A percentile compares a stretch with the other conserved stretches of the same genome.
phyloP scores from a whole-genome alignment of 2,113 vertebrate species.

The Poecilia latipinna region DNA sequence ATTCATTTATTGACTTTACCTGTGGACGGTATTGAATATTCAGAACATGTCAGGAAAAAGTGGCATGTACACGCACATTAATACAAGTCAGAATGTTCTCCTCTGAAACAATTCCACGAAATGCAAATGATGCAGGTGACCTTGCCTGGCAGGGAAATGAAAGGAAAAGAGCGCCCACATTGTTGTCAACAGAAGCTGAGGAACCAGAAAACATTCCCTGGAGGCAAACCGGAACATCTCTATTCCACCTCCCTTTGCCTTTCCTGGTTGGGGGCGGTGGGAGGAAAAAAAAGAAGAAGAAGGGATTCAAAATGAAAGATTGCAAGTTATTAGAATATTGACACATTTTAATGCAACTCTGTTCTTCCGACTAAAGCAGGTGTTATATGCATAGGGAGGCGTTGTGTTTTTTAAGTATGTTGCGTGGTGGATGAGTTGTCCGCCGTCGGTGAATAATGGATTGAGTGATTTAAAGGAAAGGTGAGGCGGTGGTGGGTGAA shows the following conservation, averaged over 20 bases:
- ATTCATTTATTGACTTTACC: slow-evolving; percentile 70
- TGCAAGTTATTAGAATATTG: slow-evolving; percentile 57
- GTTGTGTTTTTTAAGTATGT: slow-evolving; percentile 24
- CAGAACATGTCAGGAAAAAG: slow-evolving; percentile 57
- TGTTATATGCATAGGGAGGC: slow-evolving; percentile 59
- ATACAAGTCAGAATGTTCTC: slow-evolving; percentile 71
- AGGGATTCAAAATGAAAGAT: slow-evolving; percentile 53
- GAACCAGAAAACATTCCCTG: slow-evolving; percentile 54
- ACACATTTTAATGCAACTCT: slow-evolving; percentile 54
- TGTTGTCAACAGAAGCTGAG: slow-evolving; percentile 60
- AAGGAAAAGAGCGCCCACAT: slow-evolving; percentile 49
- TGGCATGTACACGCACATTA: slow-evolving; percentile 62
- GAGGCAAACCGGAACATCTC: slow-evolving; percentile 48
- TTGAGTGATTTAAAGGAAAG: slow-evolving; percentile 64
- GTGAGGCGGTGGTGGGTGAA: slow-evolving; percentile 30
- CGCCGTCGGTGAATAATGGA: slow-evolving; percentile 66
- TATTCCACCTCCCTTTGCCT: slow-evolving; percentile 37
- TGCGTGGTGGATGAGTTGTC: slow-evolving; percentile 53
- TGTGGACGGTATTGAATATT: slow-evolving; percentile 73
- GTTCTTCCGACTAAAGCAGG: slow-evolving; percentile 56
- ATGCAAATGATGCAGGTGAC: slow-evolving; percentile 78
- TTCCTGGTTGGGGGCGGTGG: background rate
- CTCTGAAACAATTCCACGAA: slow-evolving; percentile 67
- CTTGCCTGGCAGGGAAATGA: slow-evolving; percentile 67
- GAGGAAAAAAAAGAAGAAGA: slow-evolving; percentile 6